Evolutionary conservation across 2,113 vertebrate species (phyloP).

Genomic region (Micronycteris hirsuta): DNA sequence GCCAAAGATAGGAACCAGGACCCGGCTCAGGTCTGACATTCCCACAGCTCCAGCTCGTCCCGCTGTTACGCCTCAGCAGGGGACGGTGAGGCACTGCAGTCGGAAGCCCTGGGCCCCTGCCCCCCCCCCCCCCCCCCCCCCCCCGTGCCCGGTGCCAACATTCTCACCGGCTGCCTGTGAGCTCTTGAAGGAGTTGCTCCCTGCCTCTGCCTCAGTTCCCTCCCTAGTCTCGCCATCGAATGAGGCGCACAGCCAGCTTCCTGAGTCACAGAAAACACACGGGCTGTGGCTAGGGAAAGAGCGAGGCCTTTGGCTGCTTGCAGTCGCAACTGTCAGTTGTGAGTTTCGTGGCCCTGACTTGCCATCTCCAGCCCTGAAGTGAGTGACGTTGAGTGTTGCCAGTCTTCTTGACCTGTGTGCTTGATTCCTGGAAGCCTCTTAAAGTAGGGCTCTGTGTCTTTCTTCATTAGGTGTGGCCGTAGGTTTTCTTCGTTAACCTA

Average conservation of each 20-base stretch:
- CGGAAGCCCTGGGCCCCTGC: background rate
- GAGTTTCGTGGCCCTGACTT: slow-evolving; percentile 37
- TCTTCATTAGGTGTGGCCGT: background rate
- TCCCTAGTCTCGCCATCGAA: background rate
- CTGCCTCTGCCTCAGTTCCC: background rate
- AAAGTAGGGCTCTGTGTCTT: background rate
- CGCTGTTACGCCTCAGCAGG: background rate
- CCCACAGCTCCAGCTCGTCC: background rate
- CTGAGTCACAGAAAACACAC: background rate
- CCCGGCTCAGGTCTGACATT: background rate
- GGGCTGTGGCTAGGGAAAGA: background rate
- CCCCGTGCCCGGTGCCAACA: background rate
- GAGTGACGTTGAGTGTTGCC: slow-evolving; percentile 24
- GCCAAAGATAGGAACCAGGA: background rate
- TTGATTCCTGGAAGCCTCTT: slow-evolving; percentile 52
- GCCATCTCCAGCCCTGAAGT: slow-evolving; percentile 12
- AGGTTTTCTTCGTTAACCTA: too few species aligned
- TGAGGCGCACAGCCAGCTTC: background rate
- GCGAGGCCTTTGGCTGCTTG: background rate
- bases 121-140: too few species aligned
- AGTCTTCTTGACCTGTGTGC: slow-evolving; percentile 30
- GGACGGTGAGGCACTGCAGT: too few species aligned
- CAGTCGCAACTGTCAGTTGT: background rate
- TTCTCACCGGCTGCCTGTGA: background rate
- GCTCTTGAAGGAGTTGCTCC: background rate